These are phyloP conservation scores for Leucosticte australis DNA, from an alignment of 2,113 vertebrate genomes.

Conservation along the genomic window DNA sequence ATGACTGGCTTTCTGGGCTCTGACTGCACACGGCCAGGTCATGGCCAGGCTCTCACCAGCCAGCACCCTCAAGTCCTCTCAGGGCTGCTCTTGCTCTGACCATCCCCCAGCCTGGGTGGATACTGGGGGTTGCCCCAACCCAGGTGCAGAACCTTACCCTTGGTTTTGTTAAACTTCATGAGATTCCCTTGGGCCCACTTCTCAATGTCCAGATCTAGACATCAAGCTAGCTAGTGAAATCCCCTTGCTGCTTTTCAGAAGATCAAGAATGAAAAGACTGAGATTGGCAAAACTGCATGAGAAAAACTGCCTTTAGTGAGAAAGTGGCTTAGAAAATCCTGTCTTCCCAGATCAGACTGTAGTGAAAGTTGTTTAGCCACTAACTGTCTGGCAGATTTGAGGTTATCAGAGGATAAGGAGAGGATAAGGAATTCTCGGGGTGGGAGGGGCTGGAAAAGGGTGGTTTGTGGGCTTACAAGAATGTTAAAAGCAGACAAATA, in stretches of 20 bases:
- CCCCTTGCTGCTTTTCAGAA: neutral
- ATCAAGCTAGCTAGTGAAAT: neutral
- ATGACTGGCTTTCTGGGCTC: neutral
- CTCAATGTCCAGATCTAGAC: neutral
- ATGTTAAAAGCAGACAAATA: neutral
- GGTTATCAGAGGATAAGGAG: neutral
- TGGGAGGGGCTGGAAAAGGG: neutral
- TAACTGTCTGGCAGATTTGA: neutral
- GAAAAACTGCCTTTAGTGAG: neutral
- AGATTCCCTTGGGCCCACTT: neutral
- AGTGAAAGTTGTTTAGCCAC: neutral
- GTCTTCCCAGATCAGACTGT: neutral
- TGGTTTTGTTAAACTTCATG: neutral
- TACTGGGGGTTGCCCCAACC: rapidly evolving
- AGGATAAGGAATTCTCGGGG: neutral
- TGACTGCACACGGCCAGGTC: no score
- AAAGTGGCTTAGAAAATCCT: neutral
- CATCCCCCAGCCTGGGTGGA: neutral
- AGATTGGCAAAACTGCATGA: neutral
- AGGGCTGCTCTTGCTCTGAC: neutral
- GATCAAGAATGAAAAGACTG: neutral
- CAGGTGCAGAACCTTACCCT: neutral
- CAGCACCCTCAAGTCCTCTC: neutral
- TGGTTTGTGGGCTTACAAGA: neutral
- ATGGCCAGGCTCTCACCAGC: neutral